phyloP scores from a whole-genome alignment of 2,888 invertebrate species.

The Apodemia mormo region DNA sequence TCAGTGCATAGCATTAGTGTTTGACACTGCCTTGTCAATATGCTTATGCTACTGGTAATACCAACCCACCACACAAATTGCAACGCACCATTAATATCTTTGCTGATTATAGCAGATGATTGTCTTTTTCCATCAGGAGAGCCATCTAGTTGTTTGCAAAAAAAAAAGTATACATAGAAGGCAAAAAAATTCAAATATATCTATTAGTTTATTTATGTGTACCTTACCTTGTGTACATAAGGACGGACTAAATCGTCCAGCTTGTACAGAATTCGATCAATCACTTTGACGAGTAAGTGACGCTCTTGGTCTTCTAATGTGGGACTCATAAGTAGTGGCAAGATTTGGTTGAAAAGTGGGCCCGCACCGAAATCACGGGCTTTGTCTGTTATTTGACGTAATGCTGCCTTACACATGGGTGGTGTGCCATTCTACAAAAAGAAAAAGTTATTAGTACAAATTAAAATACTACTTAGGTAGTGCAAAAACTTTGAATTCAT shows the following conservation, averaged over 20 bases:
- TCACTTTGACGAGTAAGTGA: constrained; percentile 98
- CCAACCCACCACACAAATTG: too few relatives aligned
- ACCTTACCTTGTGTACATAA: constrained; percentile 98
- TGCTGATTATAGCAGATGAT: too few relatives aligned
- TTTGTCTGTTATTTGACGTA: constrained; percentile 99
- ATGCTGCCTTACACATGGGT: constrained; percentile 98
- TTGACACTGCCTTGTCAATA: too few relatives aligned
- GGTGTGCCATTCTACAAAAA: constrained; percentile 93
- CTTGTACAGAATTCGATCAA: constrained; percentile 98
- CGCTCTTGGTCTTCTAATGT: constrained; percentile 99
- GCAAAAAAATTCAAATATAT: too few relatives aligned
- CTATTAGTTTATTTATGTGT: constrained; percentile 38
- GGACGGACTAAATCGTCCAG: constrained; percentile 98
- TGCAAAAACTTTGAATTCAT: too few relatives aligned
- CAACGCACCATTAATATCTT: too few relatives aligned
- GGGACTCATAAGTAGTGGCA: constrained; percentile 99
- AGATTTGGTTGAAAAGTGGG: constrained; percentile 98
- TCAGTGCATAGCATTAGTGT: too few relatives aligned
- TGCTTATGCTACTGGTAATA: too few relatives aligned
- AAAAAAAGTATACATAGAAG: too few relatives aligned
- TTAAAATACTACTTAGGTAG: background rate
- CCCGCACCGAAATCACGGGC: constrained; percentile 99
- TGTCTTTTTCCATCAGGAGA: too few relatives aligned
- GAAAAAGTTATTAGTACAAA: background rate
- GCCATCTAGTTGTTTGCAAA: too few relatives aligned